A percentile compares a stretch with the other conserved stretches of the same genome.
phyloP scores from a whole-genome alignment of 2,888 invertebrate species.

The Platynereis dumerilii region DNA sequence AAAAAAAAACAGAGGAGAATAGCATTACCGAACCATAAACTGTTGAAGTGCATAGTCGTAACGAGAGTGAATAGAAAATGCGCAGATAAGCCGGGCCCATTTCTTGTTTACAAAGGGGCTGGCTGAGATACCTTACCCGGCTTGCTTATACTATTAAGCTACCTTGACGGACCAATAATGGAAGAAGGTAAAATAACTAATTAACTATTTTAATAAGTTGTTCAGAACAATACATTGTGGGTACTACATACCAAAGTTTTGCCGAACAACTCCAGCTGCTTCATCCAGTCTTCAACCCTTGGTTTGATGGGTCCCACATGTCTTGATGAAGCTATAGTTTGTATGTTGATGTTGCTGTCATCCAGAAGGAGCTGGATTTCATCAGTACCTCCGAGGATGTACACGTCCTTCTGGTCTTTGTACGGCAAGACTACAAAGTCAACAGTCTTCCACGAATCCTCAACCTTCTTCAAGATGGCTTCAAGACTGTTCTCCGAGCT shows the following conservation, averaged over 20 bases:
- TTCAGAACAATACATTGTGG: too few relatives aligned
- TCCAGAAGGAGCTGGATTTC: constrained; percentile 83
- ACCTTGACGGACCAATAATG: too few relatives aligned
- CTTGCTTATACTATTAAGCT: too few relatives aligned
- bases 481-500: constrained; percentile 87
- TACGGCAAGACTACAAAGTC: constrained; percentile 80
- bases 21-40: too few relatives aligned
- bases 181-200: too few relatives aligned
- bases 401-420: constrained; percentile 84
- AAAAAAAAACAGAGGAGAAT: too few relatives aligned
- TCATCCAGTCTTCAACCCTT: constrained; percentile 83
- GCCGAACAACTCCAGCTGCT: constrained; percentile 78
- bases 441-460: constrained; percentile 81
- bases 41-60: too few relatives aligned
- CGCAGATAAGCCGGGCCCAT: too few relatives aligned
- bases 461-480: constrained; percentile 80
- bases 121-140: too few relatives aligned
- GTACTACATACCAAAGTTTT: constrained; percentile 75
- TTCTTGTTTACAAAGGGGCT: too few relatives aligned
- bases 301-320: constrained; percentile 84
- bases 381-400: constrained; percentile 82
- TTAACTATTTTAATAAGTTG: too few relatives aligned
- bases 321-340: constrained; percentile 85
- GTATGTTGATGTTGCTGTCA: constrained; percentile 84
- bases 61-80: too few relatives aligned